These are phyloP conservation scores for Agrilus planipennis DNA, from an alignment of 1,140 invertebrate genomes.

Conservation along the genomic window DNA sequence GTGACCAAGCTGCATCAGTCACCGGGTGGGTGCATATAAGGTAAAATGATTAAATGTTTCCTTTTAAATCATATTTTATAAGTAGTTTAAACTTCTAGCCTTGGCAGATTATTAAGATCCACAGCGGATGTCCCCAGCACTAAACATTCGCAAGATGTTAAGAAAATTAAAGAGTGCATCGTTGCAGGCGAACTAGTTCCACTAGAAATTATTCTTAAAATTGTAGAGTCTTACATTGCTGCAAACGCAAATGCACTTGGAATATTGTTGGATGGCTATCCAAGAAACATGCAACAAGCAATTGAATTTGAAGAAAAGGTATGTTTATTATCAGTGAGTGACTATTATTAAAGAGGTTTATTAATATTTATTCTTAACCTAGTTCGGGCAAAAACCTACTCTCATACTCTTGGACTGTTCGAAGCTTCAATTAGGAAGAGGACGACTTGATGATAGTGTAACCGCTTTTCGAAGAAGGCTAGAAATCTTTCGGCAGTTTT, in stretches of 20 bases:
- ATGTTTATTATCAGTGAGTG: no score
- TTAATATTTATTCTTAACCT: conserved; percentile 5
- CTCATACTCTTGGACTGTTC: conserved; percentile 74
- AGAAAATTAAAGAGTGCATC: conserved; percentile 52
- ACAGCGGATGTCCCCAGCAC: conserved; percentile 46
- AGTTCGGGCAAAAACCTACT: conserved; percentile 63
- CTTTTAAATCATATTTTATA: no score
- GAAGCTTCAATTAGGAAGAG: conserved; percentile 68
- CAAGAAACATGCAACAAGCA: conserved; percentile 74
- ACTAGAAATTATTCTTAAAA: conserved; percentile 49
- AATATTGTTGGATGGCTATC: conserved; percentile 82
- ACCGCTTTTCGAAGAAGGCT: conserved; percentile 69
- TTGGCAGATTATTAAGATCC: conserved; percentile 55
- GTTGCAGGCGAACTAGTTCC: conserved; percentile 73
- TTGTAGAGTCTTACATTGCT: conserved; percentile 50
- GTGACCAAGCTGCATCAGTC: conserved; percentile 50
- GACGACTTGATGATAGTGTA: conserved; percentile 70
- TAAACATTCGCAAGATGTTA: conserved; percentile 41
- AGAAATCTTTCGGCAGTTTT: conserved; percentile 72
- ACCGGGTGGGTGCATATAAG: conserved; percentile 65
- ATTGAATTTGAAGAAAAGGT: conserved; percentile 77
- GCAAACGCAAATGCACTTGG: conserved; percentile 46
- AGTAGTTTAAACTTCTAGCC: no score
- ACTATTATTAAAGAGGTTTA: neutral
- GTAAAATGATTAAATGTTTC: no score